phyloP scores from a whole-genome alignment of 2,797 vertebrate genomes.

The Acanthurus lineatus region DNA sequence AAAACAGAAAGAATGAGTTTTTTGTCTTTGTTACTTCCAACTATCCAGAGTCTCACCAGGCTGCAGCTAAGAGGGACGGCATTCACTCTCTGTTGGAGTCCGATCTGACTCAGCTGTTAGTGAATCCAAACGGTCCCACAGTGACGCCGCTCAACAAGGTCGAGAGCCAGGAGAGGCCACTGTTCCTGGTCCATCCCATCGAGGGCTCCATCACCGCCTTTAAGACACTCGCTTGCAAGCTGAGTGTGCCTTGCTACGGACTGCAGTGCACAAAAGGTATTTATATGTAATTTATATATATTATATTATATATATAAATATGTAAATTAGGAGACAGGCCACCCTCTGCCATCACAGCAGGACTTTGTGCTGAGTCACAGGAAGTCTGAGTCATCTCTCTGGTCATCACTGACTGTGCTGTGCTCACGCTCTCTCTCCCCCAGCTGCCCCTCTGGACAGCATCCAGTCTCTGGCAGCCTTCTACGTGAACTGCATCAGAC shows the following conservation, averaged over 20 bases:
- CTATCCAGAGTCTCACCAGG: constrained; percentile 76
- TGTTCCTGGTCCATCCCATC: constrained; percentile 96
- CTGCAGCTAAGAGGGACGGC: constrained; percentile 61
- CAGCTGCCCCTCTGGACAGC: constrained; percentile 95
- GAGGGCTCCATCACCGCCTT: constrained; percentile 93
- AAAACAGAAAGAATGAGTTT: neutral
- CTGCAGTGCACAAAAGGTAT: constrained; percentile 96
- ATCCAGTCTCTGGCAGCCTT: constrained; percentile 92
- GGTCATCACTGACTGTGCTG: neutral
- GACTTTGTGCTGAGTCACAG: neutral
- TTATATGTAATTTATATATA: no score
- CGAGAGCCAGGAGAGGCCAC: constrained; percentile 89
- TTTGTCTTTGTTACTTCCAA: constrained; percentile 21
- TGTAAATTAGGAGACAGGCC: neutral
- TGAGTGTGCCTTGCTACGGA: constrained; percentile 93
- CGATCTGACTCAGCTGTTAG: constrained; percentile 88
- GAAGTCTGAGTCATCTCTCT: neutral
- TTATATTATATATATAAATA: no score
- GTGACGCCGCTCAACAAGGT: constrained; percentile 89
- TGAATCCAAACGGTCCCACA: constrained; percentile 91
- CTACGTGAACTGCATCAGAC: constrained; percentile 91
- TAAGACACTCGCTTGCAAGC: constrained; percentile 87
- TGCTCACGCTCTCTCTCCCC: neutral
- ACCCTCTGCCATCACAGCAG: neutral
- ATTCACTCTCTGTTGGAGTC: constrained; percentile 75